Evolutionary conservation across 1,140 invertebrate species (phyloP).

Genomic region (Drosophila ogumai): DNA sequence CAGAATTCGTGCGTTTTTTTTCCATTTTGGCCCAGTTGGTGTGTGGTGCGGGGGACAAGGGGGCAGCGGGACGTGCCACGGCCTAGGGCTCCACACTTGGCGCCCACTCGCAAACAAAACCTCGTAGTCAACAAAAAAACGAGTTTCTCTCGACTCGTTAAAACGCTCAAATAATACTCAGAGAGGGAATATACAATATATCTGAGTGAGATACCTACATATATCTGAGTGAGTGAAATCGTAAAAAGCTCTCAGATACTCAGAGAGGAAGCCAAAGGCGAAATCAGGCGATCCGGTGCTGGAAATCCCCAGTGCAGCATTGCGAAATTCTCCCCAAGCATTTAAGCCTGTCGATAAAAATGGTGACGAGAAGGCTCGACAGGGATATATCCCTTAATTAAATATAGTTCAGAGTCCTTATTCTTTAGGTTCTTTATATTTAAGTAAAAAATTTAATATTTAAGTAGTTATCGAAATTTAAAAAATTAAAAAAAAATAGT

Average conservation of each 20-base stretch:
- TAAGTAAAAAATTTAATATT: neutral
- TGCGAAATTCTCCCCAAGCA: conserved; percentile 44
- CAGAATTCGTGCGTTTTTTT: conserved; percentile 73
- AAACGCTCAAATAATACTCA: conserved; percentile 25
- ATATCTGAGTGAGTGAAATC: conserved; percentile 13
- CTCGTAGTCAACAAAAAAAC: conserved; percentile 32
- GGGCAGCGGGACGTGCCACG: conserved; percentile 40
- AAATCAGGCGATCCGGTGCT: conserved; percentile 50
- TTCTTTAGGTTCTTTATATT: neutral
- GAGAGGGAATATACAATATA: neutral
- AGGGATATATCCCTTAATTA: neutral
- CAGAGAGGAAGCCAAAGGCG: conserved; percentile 23
- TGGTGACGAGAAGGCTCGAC: neutral
- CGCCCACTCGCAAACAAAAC: conserved; percentile 50
- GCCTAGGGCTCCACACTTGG: conserved; percentile 53
- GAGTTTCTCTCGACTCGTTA: conserved; percentile 22
- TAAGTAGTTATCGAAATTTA: too few relatives aligned
- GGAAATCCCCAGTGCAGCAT: conserved; percentile 46
- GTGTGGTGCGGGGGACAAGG: neutral
- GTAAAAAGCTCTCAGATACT: conserved; percentile 15
- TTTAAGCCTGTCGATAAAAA: conserved; percentile 18
- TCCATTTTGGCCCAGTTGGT: conserved; percentile 64
- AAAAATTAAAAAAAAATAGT: too few relatives aligned
- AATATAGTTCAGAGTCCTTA: too few relatives aligned
- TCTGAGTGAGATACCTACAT: neutral